Percentiles rank a stretch among this genome's conserved stretches.
Evolutionary conservation across 2,797 vertebrate genomes (phyloP).

Genomic region (Sebastes variabilis): DNA sequence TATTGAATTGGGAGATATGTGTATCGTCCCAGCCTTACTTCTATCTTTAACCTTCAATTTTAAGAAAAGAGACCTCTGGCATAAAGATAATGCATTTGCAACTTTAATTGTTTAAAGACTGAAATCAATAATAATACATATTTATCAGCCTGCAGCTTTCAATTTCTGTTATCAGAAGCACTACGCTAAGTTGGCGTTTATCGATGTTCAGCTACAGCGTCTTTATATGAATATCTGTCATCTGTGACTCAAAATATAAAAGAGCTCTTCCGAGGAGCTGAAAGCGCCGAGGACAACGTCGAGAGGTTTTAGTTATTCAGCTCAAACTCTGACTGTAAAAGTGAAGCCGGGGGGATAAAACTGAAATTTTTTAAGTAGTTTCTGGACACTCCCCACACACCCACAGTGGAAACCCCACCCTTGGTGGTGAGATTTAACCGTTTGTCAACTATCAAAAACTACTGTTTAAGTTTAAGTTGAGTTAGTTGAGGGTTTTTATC

Average conservation of each 20-base stretch:
- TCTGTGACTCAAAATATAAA: neutral
- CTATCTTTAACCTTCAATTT: too few species aligned
- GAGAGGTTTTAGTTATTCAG: neutral
- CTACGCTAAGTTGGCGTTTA: neutral
- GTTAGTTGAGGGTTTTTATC: too few species aligned
- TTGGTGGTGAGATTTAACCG: neutral
- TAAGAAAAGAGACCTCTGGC: too few species aligned
- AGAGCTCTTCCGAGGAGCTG: too few species aligned
- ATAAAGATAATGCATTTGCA: too few species aligned
- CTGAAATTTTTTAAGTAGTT: neutral
- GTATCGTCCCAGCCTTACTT: too few species aligned
- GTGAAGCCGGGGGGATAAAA: neutral
- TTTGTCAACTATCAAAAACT: neutral
- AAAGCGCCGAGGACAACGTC: neutral
- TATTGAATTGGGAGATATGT: too few species aligned
- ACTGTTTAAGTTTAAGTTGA: neutral
- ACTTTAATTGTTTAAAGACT: too few species aligned
- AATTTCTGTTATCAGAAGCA: too few species aligned
- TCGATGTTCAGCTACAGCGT: neutral
- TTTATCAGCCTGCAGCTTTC: too few species aligned
- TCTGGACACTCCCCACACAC: neutral
- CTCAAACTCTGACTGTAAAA: neutral
- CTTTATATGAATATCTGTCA: neutral
- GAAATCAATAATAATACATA: too few species aligned
- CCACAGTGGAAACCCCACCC: neutral